Evolutionary conservation across 2,888 invertebrate genomes (phyloP).

Genomic region (Drosophila percnosoma): DNA sequence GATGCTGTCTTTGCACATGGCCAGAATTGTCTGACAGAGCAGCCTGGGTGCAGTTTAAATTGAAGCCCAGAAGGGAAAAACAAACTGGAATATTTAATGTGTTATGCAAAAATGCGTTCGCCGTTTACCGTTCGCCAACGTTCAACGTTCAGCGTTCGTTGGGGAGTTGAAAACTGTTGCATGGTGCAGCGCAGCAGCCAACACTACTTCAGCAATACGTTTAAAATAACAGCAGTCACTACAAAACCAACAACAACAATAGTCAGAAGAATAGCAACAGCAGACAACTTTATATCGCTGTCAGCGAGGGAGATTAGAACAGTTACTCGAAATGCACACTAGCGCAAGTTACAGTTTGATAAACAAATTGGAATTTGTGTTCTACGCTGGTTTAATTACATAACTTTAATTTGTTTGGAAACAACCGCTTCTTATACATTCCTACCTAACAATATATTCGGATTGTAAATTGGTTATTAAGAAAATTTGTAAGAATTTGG

Average conservation of each 20-base stretch:
- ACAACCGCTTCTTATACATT: too few species aligned
- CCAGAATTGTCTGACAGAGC: conserved; percentile 43
- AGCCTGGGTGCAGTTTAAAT: conserved; percentile 70
- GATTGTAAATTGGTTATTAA: not conserved
- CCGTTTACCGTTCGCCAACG: conserved; percentile 17
- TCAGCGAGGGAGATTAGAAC: conserved; percentile 35
- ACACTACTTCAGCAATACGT: conserved; percentile 61
- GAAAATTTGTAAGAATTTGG: not conserved
- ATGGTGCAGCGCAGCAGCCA: conserved; percentile 26
- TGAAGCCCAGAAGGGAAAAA: conserved; percentile 71
- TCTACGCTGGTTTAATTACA: not conserved
- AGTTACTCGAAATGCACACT: conserved; percentile 10
- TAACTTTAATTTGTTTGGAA: not conserved
- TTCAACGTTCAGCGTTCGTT: conserved; percentile 34
- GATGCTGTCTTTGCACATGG: conserved; percentile 45
- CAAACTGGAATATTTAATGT: conserved; percentile 78
- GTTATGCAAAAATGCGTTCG: conserved; percentile 76
- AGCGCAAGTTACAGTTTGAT: not conserved
- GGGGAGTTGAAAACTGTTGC: conserved; percentile 44
- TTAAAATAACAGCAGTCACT: conserved; percentile 74
- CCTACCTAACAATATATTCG: too few species aligned
- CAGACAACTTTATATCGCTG: conserved; percentile 33
- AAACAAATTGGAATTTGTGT: conserved; percentile 7
- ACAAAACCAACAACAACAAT: conserved; percentile 35
- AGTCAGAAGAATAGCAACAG: conserved; percentile 28